phyloP scores from a whole-genome alignment of 2,113 vertebrate genomes.

The Himantopus leucocephalus region DNA sequence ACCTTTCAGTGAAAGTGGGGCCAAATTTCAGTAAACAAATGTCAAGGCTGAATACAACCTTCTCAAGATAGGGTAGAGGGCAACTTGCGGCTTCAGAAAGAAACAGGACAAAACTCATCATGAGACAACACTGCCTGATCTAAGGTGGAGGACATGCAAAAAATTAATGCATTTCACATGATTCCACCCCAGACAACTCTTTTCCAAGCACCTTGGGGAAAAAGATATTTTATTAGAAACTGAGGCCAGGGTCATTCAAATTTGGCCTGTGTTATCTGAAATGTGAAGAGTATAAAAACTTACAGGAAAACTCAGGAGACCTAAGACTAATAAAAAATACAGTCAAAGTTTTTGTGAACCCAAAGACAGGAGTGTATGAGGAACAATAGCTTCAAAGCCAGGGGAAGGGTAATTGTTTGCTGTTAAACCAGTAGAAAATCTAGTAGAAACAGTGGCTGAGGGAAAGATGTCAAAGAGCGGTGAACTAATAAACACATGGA shows the following conservation, averaged over 20 bases:
- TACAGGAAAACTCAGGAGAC: background rate
- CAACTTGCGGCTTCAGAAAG: background rate
- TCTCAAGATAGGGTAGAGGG: background rate
- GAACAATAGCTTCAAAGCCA: background rate
- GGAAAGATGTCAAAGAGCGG: conserved; percentile 34
- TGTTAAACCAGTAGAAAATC: background rate
- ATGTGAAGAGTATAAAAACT: background rate
- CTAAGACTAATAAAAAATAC: background rate
- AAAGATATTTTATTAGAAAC: conserved; percentile 18
- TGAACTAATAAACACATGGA: conserved; percentile 7
- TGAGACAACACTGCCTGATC: background rate
- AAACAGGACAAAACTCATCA: background rate
- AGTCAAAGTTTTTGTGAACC: background rate
- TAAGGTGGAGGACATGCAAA: background rate
- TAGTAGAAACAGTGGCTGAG: background rate
- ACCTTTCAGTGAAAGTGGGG: background rate
- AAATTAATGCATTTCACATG: background rate
- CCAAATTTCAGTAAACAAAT: background rate
- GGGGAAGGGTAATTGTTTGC: background rate
- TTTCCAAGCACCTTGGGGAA: background rate
- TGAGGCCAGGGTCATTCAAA: background rate
- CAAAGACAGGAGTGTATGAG: background rate
- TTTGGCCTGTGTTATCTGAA: background rate
- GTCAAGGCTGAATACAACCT: background rate
- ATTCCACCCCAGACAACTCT: background rate